These are phyloP conservation scores for Sitta europaea DNA, from an alignment of 2,113 vertebrate genomes.

Conservation along the genomic window DNA sequence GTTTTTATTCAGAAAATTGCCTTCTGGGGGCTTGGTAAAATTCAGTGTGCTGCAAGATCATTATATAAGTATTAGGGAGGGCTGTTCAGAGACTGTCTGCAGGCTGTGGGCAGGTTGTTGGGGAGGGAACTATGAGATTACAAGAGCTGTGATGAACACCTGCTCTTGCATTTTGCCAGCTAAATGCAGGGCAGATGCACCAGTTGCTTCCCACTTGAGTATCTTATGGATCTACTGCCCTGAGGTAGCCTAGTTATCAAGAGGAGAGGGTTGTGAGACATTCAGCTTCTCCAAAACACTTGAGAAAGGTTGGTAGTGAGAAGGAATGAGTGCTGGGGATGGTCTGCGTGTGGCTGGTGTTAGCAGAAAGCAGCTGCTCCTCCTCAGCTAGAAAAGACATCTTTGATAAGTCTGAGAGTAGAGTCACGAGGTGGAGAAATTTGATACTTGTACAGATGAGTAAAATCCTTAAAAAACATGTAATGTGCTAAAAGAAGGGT, in stretches of 20 bases:
- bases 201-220: not conserved
- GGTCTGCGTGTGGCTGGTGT: not conserved
- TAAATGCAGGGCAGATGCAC: not conserved
- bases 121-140: not conserved
- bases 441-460: not conserved
- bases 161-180: not conserved
- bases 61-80: not conserved
- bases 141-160: not conserved
- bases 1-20: not conserved
- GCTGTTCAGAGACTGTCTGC: not conserved
- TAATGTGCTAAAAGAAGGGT: not conserved
- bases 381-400: not conserved
- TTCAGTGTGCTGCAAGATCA: not conserved
- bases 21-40: not conserved
- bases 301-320: not conserved
- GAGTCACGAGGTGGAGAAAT: not conserved
- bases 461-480: not conserved
- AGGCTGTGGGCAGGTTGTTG: not conserved
- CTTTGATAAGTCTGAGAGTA: not conserved
- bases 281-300: not conserved
- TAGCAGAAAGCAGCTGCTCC: not conserved
- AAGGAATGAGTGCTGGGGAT: not conserved
- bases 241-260: not conserved
- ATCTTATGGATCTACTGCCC: not conserved
- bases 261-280: not conserved